Base-by-base conservation (phyloP, 2,113 vertebrate genomes). In the Brienomyrus longianalis region DNA sequence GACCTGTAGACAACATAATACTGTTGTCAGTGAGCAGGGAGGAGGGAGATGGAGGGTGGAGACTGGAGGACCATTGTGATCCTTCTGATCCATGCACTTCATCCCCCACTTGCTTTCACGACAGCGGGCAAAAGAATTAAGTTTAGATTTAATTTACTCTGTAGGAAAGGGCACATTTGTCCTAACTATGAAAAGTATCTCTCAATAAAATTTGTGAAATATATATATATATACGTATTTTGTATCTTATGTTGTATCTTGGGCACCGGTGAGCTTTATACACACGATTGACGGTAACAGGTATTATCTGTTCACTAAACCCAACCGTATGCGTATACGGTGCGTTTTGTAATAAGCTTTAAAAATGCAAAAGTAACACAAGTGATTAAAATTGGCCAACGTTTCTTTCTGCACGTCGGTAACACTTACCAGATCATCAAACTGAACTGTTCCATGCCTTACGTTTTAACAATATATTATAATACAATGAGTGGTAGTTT, bases 111-210 rank as follows among this genome's bases (percentile, higher is more conserved):
- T 84, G 83, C 83, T 84, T 84, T 47, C 8, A 84, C 2, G 21
- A 48, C 45, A 84, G 47, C 45, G 21, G 43, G 39, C 21, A 47
- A 84, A n/a, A 84, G 43, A 48, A 84, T 45, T 84, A 93, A 90
- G 92, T 92, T 94, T 92, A 94, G 94, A 92, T 93, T 92, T 91
- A 94, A 92, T 95, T 95, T 95, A 94, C 94, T 95, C 93, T 88
- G 91, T 92, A 94, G 92, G 66, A 94, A 93, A 90, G 52, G 90
- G 62, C 66, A 43, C 19, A 35, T 88, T 93, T 94, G 92, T 93
- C 94, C 90, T 91, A 94, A 92, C 92, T 89, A 93, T 89, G 86
- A 92, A 94, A 92, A n/a, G 52, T 92, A 92, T 93, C 66, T 90
- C 92, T 94, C 89, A 95, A 95, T 95, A 95, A 95, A 95, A 93